A percentile compares a stretch with the other conserved stretches of the same genome.
Conservation (phyloP, 2,888 invertebrate species). For the Dicranocentrus wangi region DNA sequence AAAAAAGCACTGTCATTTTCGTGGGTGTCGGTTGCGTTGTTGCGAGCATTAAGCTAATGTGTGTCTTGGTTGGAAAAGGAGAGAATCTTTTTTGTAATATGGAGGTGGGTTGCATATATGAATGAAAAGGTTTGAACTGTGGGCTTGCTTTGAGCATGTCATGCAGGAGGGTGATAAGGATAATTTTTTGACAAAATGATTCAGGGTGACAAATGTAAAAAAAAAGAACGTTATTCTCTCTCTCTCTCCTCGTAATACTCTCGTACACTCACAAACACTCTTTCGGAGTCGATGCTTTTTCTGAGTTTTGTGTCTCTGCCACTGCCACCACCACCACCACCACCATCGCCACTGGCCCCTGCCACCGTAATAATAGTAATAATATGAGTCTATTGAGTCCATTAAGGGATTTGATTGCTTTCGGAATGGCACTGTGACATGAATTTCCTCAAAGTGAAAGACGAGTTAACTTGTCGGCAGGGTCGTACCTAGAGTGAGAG, state of each 20-base stretch:
- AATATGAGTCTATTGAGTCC: constrained; percentile 54
- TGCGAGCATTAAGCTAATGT: constrained; percentile 48
- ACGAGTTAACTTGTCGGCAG: too few species aligned
- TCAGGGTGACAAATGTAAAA: constrained; percentile 52
- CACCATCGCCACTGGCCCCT: too few species aligned
- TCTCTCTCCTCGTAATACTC: constrained; percentile 14
- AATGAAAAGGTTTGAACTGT: constrained; percentile 3
- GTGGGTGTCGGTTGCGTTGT: constrained; percentile 27
- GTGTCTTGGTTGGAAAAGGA: not conserved
- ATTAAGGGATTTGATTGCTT: constrained; percentile 57
- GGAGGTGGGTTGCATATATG: not conserved
- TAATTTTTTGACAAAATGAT: constrained; percentile 55
- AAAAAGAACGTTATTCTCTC: not conserved
- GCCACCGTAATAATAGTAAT: constrained; percentile 7
- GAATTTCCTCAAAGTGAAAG: constrained; percentile 39
- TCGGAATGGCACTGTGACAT: constrained; percentile 53
- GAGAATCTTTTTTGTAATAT: constrained; percentile 32
- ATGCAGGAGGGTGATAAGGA: constrained; percentile 45
- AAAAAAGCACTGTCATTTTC: constrained; percentile 44
- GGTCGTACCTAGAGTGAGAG: too few species aligned
- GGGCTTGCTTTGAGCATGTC: not conserved
- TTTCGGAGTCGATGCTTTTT: not conserved
- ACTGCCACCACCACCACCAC: too few species aligned
- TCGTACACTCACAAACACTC: constrained; percentile 1
- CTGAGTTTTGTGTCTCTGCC: too few species aligned